Base-by-base conservation (phyloP, 1,140 invertebrate species). In the Zaprionus davidi region DNA sequence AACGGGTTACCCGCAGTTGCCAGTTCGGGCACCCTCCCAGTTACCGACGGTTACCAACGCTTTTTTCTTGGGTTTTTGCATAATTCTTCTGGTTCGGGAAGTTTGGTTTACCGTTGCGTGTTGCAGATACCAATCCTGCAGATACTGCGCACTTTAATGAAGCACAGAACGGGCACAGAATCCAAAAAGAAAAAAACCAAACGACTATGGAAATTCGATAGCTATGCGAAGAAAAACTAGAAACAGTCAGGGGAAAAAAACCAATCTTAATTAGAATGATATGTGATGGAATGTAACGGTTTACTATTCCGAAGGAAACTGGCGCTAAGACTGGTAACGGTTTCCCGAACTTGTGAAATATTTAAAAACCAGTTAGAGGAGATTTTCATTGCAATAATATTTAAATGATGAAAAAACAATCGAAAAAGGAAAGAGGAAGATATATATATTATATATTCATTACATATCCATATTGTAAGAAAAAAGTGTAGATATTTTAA, bases 101-200 rank as follows among this genome's bases (percentile, higher is more conserved):
- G 55, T 53, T 46, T 68, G 73, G 67, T 78, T 84, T 69, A 70
- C 65, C 72, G 53, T 70, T 83, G 85, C 85, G 85, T 88, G 85
- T 90, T 88, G 66, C 60, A 88, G 85, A 88, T 88, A 90, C 66
- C 70, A 66, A 88, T 88, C 85, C 81, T 7, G 9, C 53, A 49
- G 28, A 62, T 63, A 64, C 68, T 75, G 76, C 46, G 71, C 71
- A 71, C 51, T 70, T 70, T 41, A 36, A 53, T 13, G 22, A 38
- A 31, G 7, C 26, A 22, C 11, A 15, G 26, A 36, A 51, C 3
- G 44, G n/a, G 24, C 51, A 26, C 5, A 20, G 20, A 22, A n/a
- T 22, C 22, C 12, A 20, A 9, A 74, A 53, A 22, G 17, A 71
- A 56, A 24, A 62, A 7, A 13, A 26, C 66, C 56, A 62, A 70